Base-by-base conservation (phyloP, 2,888 invertebrate species). In the Drepana falcataria region DNA sequence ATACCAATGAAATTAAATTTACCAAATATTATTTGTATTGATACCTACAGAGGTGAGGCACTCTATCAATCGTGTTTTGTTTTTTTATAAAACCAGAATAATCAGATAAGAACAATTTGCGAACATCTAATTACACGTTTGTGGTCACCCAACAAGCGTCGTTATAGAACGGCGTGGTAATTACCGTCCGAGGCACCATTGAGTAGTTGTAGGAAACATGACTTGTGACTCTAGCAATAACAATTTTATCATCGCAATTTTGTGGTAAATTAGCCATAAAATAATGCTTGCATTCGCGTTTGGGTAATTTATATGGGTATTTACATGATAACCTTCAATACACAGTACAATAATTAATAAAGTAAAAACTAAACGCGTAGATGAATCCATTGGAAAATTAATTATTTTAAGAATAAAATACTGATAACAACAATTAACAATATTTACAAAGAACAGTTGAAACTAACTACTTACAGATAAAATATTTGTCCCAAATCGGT, bases 161-260 rank as follows among this genome's bases (percentile, higher is more conserved):
- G 44, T 4, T 44, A 44, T 44, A 44, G 9, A 1, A 21, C 21
- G 21, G 1, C 9, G 9, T 9, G 44, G 44, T 44, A 58, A 58
- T 58, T 21, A 47, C 47, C 51, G n/a, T 9, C 44, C 3, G 44
- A 44, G 9, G 9, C 9, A 44, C 44, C 6, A 44, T 44, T 44
- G 44, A 44, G 44, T 44, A 21, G 44, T 44, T 44, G 40, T 54
- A 54, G 49, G 54, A 49, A 54, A 34, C 47, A 49, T 54, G 51
- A 51, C 54, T 54, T 52, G 40, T 7, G 41, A 9, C 6, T 9
- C 5, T 37, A 3, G 37, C 37, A 37, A 37, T 37, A 4, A 37
- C 5, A 37, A 4, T 37, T 44, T 44, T 44, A 9, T 44, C 44
- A 9, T 9, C 9, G 9, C 44, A 44, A 44, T 44, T 9, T 44